Evolutionary conservation across 2,888 invertebrate genomes (phyloP).

Genomic region (Lasioglossum pauxillum): DNA sequence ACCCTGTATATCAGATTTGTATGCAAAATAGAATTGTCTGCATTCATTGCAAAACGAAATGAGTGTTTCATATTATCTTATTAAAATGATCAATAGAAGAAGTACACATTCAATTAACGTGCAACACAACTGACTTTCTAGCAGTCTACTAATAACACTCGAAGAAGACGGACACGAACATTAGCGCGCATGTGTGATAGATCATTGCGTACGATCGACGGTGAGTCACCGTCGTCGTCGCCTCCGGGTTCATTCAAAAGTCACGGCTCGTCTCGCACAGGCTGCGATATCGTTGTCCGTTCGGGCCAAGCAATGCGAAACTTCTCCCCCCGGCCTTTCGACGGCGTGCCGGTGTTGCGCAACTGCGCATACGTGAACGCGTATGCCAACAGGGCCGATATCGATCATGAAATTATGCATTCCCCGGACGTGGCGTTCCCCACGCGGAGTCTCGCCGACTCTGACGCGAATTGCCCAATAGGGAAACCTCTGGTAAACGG

Average conservation of each 20-base stretch:
- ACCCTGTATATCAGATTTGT: neutral
- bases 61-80: no score
- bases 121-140: neutral
- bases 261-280: constrained; percentile 43
- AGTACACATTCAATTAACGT: neutral
- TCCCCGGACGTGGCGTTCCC: constrained; percentile 46
- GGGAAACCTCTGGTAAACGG: constrained; percentile 23
- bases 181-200: constrained; percentile 21
- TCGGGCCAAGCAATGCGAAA: constrained; percentile 31
- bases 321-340: constrained; percentile 9
- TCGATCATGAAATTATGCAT: constrained; percentile 62
- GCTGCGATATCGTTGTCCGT: constrained; percentile 41
- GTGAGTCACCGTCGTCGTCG: constrained; percentile 49
- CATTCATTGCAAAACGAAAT: neutral
- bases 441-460: constrained; percentile 34
- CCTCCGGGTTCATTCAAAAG: constrained; percentile 57
- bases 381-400: constrained; percentile 54
- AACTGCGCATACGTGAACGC: constrained; percentile 48
- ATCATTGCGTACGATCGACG: constrained; percentile 45
- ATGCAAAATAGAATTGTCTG: neutral
- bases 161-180: constrained; percentile 7
- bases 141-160: neutral
- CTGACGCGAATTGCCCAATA: constrained; percentile 34
- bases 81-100: neutral
- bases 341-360: constrained; percentile 41